These are phyloP conservation scores for Drosophila tropicalis DNA, from an alignment of 1,140 invertebrate genomes.

Conservation along the genomic window DNA sequence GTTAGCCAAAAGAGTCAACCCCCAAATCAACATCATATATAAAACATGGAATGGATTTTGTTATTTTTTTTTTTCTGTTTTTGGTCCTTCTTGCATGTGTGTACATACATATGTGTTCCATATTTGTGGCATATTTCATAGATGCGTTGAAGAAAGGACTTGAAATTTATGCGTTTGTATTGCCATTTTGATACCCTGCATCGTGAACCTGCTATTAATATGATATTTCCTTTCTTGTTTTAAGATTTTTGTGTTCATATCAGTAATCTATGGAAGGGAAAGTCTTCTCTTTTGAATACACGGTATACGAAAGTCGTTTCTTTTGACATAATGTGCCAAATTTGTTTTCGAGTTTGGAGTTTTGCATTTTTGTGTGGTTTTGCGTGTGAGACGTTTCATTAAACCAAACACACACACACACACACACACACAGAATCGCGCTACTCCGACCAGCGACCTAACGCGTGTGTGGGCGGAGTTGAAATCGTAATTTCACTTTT, in stretches of 20 bases:
- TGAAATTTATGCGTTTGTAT: not conserved
- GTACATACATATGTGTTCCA: constrained; percentile 22
- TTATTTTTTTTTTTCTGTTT: constrained; percentile 7
- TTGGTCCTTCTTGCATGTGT: constrained; percentile 13
- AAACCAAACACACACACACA: not conserved
- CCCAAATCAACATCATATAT: constrained; percentile 62
- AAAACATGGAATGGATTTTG: constrained; percentile 59
- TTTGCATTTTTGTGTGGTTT: constrained; percentile 8
- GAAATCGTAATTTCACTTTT: constrained; percentile 57
- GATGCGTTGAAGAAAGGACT: constrained; percentile 25
- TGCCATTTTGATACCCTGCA: not conserved
- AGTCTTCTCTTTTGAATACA: too few species aligned
- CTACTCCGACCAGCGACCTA: not conserved
- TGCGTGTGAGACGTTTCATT: constrained; percentile 17
- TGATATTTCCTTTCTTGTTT: too few species aligned
- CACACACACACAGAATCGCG: not conserved
- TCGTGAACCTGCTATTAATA: too few species aligned
- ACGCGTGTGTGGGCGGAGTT: constrained; percentile 15
- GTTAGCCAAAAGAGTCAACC: constrained; percentile 40
- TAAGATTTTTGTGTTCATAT: too few species aligned
- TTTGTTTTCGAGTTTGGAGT: not conserved
- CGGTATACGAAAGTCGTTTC: too few species aligned
- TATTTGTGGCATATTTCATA: constrained; percentile 77
- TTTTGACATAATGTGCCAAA: not conserved
- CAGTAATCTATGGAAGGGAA: too few species aligned